phyloP scores from a whole-genome alignment of 2,113 vertebrate species.

The Buteo buteo region DNA sequence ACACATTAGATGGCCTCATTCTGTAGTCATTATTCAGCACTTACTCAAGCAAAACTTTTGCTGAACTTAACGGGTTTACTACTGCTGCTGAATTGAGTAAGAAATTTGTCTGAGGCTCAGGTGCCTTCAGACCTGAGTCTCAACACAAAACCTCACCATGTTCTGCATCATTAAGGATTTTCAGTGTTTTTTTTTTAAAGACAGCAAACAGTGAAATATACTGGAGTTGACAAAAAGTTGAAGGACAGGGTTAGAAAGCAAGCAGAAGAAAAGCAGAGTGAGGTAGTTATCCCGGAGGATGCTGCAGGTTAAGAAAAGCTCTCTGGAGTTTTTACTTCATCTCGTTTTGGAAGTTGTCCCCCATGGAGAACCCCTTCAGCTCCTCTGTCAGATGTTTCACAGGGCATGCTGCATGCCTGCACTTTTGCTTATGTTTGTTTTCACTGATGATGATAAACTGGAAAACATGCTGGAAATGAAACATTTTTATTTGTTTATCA shows the following conservation, averaged over 20 bases:
- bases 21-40: constrained; percentile 60
- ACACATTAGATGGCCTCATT: constrained; percentile 41
- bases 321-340: neutral
- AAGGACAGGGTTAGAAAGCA: neutral
- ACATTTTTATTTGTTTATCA: neutral
- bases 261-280: neutral
- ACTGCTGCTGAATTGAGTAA: neutral
- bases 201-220: neutral
- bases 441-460: neutral
- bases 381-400: neutral
- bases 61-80: constrained; percentile 45
- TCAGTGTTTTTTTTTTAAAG: neutral
- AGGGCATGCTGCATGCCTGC: neutral
- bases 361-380: neutral
- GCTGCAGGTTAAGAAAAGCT: neutral
- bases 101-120: neutral
- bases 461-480: neutral
- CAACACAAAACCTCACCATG: neutral
- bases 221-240: neutral
- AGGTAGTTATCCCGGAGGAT: neutral
- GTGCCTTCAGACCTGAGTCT: neutral
- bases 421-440: neutral
- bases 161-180: neutral
- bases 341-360: neutral
- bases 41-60: constrained; percentile 60